Evolutionary conservation across 1,140 invertebrate species (phyloP), one percentile per base, ranked within the genome.

Genomic region (Drepana arcuata): DNA sequence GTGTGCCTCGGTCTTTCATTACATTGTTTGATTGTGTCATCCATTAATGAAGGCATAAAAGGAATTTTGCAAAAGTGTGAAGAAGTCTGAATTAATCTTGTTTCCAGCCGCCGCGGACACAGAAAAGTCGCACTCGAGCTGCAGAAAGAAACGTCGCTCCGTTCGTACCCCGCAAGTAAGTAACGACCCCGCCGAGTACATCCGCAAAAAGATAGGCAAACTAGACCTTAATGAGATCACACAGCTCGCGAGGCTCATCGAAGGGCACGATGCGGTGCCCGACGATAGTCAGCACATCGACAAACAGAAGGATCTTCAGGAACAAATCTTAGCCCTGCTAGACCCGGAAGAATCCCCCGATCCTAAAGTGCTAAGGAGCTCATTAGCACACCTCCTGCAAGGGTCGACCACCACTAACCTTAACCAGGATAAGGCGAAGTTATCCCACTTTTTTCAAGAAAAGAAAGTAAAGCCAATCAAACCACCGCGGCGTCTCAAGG

Each of bases 131-230:
- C 63, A 72, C 40, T 74, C 64, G 37, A 74, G 64, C 51, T 58
- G 57, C 42, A 64, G 49, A 41, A 68, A 61, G 50, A 78, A 74
- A 45, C 63, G 73, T 2, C 71, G 73, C 35, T 51, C 54, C 14
- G 21, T 61, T 7, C 58, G 69, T 14, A 45, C 68, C 1, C 56
- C 58, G 39, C 75, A 80, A 66, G 77, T 81, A 81, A 81, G 77
- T 81, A 81, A 48, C 35, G 71, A 74, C 41, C 48, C 70, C 9
- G 65, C 64, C 7, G 77, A 81, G 29, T 67, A 70, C 30, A 63
- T 78, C 29, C 62, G 71, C 24, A 67, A 66, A 52, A 65, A 70
- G 41, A 73, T 81, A 48, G 71, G 66, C 12, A 70, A 69, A 46
- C 54, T 81, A 34, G 62, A 71, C 33, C 60, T 81, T 37, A 60